Evolutionary conservation across 2,888 invertebrate genomes (phyloP).

Genomic region (Cryptocephalus primarius): DNA sequence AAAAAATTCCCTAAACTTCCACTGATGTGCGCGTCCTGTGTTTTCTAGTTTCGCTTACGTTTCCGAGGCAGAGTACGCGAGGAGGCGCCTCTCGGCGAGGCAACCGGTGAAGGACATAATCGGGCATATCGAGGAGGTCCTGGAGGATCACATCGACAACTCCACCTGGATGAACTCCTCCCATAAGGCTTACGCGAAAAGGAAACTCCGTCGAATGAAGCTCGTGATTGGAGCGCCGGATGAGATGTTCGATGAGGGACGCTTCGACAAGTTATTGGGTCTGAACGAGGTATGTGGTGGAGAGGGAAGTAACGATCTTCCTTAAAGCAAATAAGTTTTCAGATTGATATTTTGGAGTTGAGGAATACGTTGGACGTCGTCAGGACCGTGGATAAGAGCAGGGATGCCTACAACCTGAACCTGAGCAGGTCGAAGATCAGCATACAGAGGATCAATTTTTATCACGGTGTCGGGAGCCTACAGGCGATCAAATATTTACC

Average conservation of each 20-base stretch:
- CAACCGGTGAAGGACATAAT: conserved; percentile 16
- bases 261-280: conserved; percentile 26
- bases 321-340: not conserved
- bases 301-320: not conserved
- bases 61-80: conserved; percentile 14
- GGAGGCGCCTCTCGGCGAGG: conserved; percentile 11
- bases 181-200: conserved; percentile 12
- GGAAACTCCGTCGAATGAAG: conserved; percentile 14
- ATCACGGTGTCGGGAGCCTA: conserved; percentile 7
- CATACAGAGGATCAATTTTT: conserved; percentile 5
- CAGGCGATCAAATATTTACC: conserved; percentile 9
- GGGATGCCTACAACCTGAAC: conserved; percentile 9
- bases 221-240: conserved; percentile 19
- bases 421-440: conserved; percentile 6
- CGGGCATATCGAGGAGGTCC: conserved; percentile 12
- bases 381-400: conserved; percentile 7
- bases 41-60: conserved; percentile 11
- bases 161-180: conserved; percentile 18
- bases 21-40: too few species aligned
- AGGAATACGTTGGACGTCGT: conserved; percentile 11
- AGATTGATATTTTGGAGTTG: conserved; percentile 8
- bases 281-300: conserved; percentile 10
- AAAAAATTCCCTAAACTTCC: too few species aligned
- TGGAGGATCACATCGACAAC: conserved; percentile 13
- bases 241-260: conserved; percentile 16